Conservation (phyloP, 2,113 vertebrate species). For the Chionis minor region DNA sequence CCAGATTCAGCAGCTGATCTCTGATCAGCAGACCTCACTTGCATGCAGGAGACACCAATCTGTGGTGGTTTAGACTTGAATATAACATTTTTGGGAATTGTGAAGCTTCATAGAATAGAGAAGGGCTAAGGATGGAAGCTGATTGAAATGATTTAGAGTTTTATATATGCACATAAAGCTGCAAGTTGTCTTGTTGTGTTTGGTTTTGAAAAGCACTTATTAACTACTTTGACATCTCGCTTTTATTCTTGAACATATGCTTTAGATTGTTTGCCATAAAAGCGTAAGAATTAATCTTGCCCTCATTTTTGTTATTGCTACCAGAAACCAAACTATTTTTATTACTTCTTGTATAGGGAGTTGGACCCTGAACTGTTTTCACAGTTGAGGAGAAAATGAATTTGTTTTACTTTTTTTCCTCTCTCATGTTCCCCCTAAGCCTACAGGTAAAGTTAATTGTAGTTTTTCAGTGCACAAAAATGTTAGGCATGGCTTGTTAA, state of each 20-base stretch:
- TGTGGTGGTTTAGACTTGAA: background rate
- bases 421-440: accelerated
- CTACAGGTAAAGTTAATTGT: background rate
- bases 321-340: constrained; percentile 65
- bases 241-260: constrained; percentile 55
- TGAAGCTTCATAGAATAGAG: background rate
- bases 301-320: constrained; percentile 54
- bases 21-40: background rate
- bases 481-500: background rate
- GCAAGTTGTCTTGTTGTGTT: constrained; percentile 48
- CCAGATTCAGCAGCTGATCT: background rate
- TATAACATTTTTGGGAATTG: background rate
- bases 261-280: constrained; percentile 64
- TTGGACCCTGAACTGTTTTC: constrained; percentile 7
- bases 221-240: constrained; percentile 50
- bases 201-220: constrained; percentile 42
- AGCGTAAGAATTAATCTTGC: constrained; percentile 60
- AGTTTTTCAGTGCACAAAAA: background rate
- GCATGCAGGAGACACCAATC: background rate
- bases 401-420: background rate
- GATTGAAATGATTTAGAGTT: constrained; percentile 6
- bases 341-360: constrained; percentile 25
- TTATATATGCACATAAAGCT: constrained; percentile 32
- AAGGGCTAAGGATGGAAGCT: background rate
- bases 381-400: constrained; percentile 50